Conservation (phyloP, 2,797 vertebrate species). For the Coranthus polyacanthus region DNA sequence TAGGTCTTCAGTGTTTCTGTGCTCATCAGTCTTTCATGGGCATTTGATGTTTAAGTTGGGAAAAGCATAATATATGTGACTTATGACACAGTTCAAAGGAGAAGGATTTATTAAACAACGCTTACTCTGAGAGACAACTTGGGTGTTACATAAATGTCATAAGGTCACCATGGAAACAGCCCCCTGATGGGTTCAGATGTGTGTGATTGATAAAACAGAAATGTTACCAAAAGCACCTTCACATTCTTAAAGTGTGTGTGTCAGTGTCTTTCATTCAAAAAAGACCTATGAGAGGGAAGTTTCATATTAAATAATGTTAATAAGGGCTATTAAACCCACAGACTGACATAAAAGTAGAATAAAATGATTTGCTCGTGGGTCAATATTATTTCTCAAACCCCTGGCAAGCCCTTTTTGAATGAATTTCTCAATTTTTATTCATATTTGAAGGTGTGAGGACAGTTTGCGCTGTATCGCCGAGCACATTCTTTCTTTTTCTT, state of each 20-base stretch:
- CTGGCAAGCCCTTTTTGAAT: slow-evolving; percentile 1
- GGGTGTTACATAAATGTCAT: slow-evolving; percentile 38
- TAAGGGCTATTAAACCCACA: slow-evolving; percentile 19
- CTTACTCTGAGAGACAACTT: slow-evolving; percentile 32
- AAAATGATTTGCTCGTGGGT: not conserved
- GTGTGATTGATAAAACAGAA: slow-evolving; percentile 44
- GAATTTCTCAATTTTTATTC: too few relatives aligned
- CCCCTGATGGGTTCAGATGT: slow-evolving; percentile 13
- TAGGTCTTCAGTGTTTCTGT: not conserved
- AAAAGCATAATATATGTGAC: slow-evolving; percentile 17
- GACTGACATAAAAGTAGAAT: slow-evolving; percentile 13
- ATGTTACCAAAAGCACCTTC: too few relatives aligned
- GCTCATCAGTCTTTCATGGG: slow-evolving; percentile 7
- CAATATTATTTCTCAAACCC: slow-evolving; percentile 17
- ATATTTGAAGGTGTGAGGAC: too few relatives aligned
- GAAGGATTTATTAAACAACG: slow-evolving; percentile 28
- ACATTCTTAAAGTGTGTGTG: slow-evolving; percentile 1
- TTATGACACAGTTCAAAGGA: slow-evolving; percentile 14
- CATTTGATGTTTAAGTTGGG: not conserved
- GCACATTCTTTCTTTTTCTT: not conserved
- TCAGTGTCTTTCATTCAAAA: slow-evolving; percentile 1
- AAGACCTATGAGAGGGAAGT: slow-evolving; percentile 19
- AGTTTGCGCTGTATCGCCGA: not conserved
- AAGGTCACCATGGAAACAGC: slow-evolving; percentile 49
- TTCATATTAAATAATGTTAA: slow-evolving; percentile 22